phyloP scores from a whole-genome alignment of 1,140 invertebrate genomes.

The Macrotrachela quadricornifera region DNA sequence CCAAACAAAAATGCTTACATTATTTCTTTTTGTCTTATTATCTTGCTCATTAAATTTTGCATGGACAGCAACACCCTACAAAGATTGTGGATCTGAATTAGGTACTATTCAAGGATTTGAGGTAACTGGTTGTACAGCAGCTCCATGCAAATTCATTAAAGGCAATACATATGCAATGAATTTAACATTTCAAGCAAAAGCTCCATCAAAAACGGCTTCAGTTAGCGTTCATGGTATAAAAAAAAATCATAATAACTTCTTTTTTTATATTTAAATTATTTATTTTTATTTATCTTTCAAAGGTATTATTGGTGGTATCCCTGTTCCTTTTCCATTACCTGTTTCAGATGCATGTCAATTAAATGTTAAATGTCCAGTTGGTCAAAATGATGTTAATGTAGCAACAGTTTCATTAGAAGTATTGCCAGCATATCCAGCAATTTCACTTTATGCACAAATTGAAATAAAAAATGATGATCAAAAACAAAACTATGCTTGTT shows the following conservation, averaged over 20 bases:
- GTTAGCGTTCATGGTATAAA: too few relatives aligned
- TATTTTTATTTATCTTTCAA: background rate
- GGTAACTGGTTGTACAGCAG: background rate
- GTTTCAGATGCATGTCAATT: constrained; percentile 1
- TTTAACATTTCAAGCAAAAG: background rate
- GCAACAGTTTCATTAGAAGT: background rate
- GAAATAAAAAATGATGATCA: too few relatives aligned
- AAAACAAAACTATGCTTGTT: too few relatives aligned
- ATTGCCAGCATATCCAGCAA: background rate
- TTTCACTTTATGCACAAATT: too few relatives aligned
- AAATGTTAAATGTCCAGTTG: background rate
- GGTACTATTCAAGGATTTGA: background rate
- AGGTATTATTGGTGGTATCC: background rate
- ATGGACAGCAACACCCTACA: background rate
- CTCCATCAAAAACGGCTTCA: too few relatives aligned
- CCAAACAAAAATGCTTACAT: too few relatives aligned
- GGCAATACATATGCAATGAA: background rate
- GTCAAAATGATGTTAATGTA: background rate
- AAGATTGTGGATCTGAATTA: constrained; percentile 2
- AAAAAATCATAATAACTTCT: background rate
- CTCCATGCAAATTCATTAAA: constrained; percentile 5
- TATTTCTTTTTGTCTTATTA: too few relatives aligned
- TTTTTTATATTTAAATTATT: background rate
- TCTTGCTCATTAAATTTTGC: background rate
- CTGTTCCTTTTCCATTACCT: constrained; percentile 5